Evolutionary conservation across 2,888 invertebrate genomes (phyloP), one percentile per base, ranked within the genome.

Genomic region (Adelognathus sp.): DNA sequence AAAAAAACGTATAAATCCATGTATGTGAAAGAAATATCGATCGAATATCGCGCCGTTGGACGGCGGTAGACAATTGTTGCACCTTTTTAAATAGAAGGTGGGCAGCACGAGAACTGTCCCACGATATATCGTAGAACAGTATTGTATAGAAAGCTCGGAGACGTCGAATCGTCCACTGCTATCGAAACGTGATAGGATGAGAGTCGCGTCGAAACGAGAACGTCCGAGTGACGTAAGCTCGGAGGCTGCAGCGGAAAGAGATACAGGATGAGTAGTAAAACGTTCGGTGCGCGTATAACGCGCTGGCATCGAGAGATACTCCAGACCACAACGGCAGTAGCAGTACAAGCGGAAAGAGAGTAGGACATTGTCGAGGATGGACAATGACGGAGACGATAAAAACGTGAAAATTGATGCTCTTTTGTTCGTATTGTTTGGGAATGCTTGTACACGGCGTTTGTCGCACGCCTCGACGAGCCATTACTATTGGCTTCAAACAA

Each of bases 341-440:
- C 14, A 27, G 36, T 76, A 3, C n/a, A 11, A 14, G 39, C 44
- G 29, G 56, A 29, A 58, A 39, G 50, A 41, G 67, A 54, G 70
- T 69, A 75, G 82, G 41, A 87, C 83, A 89, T 89, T 90, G 90
- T 90, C 87, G 86, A 88, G 88, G 89, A 87, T 87, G 88, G 88
- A 90, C 90, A 91, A 90, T 90, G 83, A 85, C 82, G n/a, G n/a
- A 79, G 79, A 86, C 88, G 89, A 90, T 90, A 90, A 90, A 90
- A 90, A 90, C 90, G 89, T 90, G n/a, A 87, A 90, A 90, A 90
- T 90, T 90, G 90, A 90, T 90, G 89, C 88, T 88, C 88, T 88
- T 89, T 90, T 89, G 90, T 90, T 85, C 84, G 84, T 85, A 88
- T 90, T 90, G 89, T 90, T 88, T 87, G 88, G 87, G 86, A 85